phyloP scores from a whole-genome alignment of 2,888 invertebrate species.

The Aphrophora alni region DNA sequence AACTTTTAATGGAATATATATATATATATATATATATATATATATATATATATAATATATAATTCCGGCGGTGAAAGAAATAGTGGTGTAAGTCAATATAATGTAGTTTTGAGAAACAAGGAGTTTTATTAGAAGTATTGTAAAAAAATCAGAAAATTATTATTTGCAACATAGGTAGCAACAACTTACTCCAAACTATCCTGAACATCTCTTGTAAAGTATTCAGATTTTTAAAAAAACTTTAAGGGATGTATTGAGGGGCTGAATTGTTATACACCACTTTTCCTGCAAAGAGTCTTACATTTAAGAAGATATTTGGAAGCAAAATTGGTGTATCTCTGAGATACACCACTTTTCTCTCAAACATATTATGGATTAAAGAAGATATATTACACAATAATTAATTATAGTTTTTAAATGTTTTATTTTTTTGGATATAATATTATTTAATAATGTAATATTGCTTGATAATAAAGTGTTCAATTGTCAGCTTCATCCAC shows the following conservation, averaged over 20 bases:
- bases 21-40: too few species aligned
- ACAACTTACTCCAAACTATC: not conserved
- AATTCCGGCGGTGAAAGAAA: not conserved
- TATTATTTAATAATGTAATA: too few species aligned
- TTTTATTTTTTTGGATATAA: too few species aligned
- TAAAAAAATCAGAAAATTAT: not conserved
- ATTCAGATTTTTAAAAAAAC: not conserved
- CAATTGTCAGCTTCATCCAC: not conserved
- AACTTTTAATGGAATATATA: too few species aligned
- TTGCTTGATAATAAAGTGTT: not conserved
- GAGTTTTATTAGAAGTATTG: not conserved
- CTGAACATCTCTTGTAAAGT: not conserved
- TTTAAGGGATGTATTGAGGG: not conserved
- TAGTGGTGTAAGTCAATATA: constrained; percentile 5
- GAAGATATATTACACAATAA: not conserved
- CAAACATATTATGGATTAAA: not conserved
- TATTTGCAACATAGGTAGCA: not conserved
- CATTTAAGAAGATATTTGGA: not conserved
- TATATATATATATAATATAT: too few species aligned
- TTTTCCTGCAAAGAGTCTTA: not conserved
- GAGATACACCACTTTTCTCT: not conserved
- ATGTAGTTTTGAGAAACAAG: not conserved
- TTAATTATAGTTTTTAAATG: too few species aligned
- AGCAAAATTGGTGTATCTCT: not conserved
- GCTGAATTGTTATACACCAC: not conserved